Percentiles rank a stretch among this genome's conserved stretches.
Conservation (phyloP, 2,113 vertebrate species). For the Brevimyrus niger region DNA sequence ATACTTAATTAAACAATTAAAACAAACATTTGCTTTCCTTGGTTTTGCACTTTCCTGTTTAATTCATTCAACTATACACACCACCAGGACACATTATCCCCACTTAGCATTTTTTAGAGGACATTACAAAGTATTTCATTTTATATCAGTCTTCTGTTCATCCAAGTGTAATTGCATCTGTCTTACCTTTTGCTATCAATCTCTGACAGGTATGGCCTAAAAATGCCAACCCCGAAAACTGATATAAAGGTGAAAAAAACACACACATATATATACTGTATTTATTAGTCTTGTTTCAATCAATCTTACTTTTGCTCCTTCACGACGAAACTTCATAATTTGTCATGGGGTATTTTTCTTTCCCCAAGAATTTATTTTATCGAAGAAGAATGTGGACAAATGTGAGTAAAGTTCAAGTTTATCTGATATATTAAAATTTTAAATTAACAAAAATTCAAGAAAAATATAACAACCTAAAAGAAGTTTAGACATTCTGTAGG, state of each 20-base stretch:
- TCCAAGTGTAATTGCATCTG: constrained; percentile 30
- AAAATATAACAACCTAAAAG: background rate
- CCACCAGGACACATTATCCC: constrained; percentile 36
- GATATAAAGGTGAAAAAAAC: constrained; percentile 13
- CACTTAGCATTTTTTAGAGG: constrained; percentile 23
- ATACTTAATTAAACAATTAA: background rate
- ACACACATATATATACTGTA: background rate
- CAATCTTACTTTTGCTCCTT: background rate
- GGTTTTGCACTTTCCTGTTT: constrained; percentile 33
- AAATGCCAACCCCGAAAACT: constrained; percentile 15
- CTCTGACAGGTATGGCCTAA: constrained; percentile 13
- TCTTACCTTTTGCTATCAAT: constrained; percentile 13
- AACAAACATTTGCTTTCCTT: constrained; percentile 31
- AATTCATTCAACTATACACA: constrained; percentile 43
- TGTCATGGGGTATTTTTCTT: background rate
- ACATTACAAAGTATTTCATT: constrained; percentile 11
- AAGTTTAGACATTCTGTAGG: background rate
- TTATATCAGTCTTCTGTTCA: constrained; percentile 4
- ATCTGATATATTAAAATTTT: background rate
- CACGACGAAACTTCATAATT: background rate
- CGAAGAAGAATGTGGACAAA: background rate
- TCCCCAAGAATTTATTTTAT: background rate
- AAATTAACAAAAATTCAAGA: background rate
- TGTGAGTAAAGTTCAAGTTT: background rate
- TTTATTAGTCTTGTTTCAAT: background rate